Conservation (phyloP, 2,113 vertebrate species). For the Pholis gunnellus region DNA sequence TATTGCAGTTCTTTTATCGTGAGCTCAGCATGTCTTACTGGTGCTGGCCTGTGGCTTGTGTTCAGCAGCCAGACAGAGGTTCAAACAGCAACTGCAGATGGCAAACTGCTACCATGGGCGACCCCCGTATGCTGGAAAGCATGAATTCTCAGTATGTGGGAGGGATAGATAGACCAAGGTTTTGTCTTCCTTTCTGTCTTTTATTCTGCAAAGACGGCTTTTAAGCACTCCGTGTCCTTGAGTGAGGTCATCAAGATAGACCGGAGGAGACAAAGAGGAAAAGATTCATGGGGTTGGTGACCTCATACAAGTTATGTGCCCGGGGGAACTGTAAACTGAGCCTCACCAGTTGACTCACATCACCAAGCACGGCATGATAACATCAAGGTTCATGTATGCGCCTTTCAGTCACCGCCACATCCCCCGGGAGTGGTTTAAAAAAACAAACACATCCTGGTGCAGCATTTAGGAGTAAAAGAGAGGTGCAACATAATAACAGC, state of each 20-base stretch:
- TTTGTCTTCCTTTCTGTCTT: not conserved
- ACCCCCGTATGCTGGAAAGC: constrained; percentile 6
- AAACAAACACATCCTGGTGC: constrained; percentile 2
- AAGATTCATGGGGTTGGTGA: constrained; percentile 63
- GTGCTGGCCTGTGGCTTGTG: constrained; percentile 29
- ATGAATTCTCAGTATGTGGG: not conserved
- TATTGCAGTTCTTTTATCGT: constrained; percentile 50
- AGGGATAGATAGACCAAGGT: constrained; percentile 17
- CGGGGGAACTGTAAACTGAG: constrained; percentile 61
- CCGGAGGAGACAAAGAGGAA: constrained; percentile 45
- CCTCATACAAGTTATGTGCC: constrained; percentile 54
- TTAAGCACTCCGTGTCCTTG: constrained; percentile 50
- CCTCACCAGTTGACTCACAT: constrained; percentile 62
- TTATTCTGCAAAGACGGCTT: not conserved
- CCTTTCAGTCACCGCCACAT: constrained; percentile 58
- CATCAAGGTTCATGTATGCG: constrained; percentile 70
- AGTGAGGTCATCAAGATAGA: constrained; percentile 66
- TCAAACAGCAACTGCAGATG: constrained; percentile 49
- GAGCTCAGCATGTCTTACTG: constrained; percentile 36
- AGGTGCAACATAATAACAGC: not conserved
- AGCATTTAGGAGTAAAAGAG: constrained; percentile 8
- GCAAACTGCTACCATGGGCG: constrained; percentile 48
- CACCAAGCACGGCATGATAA: constrained; percentile 58
- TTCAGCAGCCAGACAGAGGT: constrained; percentile 42
- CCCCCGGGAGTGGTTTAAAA: constrained; percentile 26